A percentile compares a stretch with the other conserved stretches of the same genome.
Conservation (phyloP, 1,140 invertebrate genomes). For the Choristoneura fumiferana region DNA sequence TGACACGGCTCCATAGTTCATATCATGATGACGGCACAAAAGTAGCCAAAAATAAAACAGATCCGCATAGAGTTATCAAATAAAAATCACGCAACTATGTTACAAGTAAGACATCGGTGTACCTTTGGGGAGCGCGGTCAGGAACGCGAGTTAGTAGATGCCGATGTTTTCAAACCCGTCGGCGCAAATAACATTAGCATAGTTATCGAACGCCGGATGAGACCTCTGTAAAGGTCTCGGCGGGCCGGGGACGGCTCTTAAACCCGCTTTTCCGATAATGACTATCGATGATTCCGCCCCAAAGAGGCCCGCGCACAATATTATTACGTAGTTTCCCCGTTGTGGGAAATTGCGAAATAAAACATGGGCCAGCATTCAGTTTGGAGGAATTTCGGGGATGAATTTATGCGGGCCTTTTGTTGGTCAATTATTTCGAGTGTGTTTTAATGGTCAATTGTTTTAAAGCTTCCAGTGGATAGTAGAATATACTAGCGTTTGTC, state of each 20-base stretch:
- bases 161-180: constrained; percentile 63
- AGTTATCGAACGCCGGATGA: constrained; percentile 75
- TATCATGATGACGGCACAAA: too few relatives aligned
- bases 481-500: too few relatives aligned
- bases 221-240: constrained; percentile 71
- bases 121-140: neutral
- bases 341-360: constrained; percentile 68
- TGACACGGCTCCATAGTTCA: too few relatives aligned
- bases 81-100: too few relatives aligned
- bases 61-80: too few relatives aligned
- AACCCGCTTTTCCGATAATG: constrained; percentile 75
- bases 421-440: neutral
- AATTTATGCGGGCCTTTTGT: constrained; percentile 25
- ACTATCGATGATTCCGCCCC: constrained; percentile 75
- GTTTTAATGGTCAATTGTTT: neutral
- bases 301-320: constrained; percentile 65
- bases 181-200: constrained; percentile 77
- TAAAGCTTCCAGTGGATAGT: too few relatives aligned
- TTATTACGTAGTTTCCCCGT: constrained; percentile 70
- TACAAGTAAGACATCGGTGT: too few relatives aligned
- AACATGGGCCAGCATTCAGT: constrained; percentile 55
- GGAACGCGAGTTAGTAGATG: constrained; percentile 49
- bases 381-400: constrained; percentile 42
- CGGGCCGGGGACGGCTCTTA: constrained; percentile 68
- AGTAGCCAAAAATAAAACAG: too few relatives aligned